Conservation (phyloP, 2,797 vertebrate genomes). For the Cichlasoma orientale region DNA sequence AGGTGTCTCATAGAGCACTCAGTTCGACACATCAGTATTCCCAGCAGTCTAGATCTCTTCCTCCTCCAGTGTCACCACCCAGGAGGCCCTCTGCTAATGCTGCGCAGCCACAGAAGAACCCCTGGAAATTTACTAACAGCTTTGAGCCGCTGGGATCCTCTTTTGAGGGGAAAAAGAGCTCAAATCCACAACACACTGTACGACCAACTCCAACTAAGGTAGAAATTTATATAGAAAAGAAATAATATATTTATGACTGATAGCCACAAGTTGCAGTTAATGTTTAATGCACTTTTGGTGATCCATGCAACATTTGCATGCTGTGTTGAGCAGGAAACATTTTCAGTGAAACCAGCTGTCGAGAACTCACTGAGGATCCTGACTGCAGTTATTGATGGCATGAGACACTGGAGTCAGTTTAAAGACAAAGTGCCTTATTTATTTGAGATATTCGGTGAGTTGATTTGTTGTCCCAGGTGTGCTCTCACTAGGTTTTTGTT, state of each 20-base stretch:
- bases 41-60: constrained; percentile 50
- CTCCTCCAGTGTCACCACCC: constrained; percentile 21
- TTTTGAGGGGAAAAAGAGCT: constrained; percentile 24
- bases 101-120: constrained; percentile 48
- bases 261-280: background rate
- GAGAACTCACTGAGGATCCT: constrained; percentile 89
- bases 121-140: constrained; percentile 72
- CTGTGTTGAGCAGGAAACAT: constrained; percentile 39
- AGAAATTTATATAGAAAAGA: background rate
- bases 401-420: constrained; percentile 93
- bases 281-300: background rate
- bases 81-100: constrained; percentile 24
- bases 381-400: constrained; percentile 88
- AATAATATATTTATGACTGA: background rate
- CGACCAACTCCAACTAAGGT: constrained; percentile 45
- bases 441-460: constrained; percentile 93
- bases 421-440: constrained; percentile 82
- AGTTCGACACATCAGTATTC: constrained; percentile 41
- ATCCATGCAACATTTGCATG: background rate
- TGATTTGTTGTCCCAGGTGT: background rate
- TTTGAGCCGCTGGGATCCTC: constrained; percentile 40
- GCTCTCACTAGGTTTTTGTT: background rate
- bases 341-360: constrained; percentile 70
- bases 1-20: constrained; percentile 41
- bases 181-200: constrained; percentile 17